Base-by-base conservation (phyloP, 23 tunicate species). In the Halocynthia aurantium region DNA sequence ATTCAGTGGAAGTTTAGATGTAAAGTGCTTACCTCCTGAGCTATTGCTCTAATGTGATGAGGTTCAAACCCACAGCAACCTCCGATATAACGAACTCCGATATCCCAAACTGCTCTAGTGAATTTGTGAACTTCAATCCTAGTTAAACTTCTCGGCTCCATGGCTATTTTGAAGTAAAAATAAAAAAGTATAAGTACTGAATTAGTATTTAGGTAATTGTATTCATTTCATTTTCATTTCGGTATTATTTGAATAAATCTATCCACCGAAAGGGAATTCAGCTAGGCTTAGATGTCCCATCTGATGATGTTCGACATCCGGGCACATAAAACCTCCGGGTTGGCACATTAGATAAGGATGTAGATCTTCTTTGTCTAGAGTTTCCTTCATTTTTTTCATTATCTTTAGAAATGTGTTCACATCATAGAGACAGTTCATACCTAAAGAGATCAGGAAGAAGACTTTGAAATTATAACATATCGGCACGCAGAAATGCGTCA, bases 1-100 rank as follows among this genome's bases (percentile, higher is more conserved):
- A n/a, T n/a, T n/a, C n/a, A n/a, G n/a, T n/a, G n/a, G n/a, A n/a
- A n/a, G n/a, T n/a, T n/a, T n/a, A n/a, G n/a, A n/a, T n/a, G n/a
- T n/a, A n/a, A n/a, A 67, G 62, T 11, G 13, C 4, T 58, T 15
- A 67, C 72, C 72, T 67, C 72, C 21, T 67, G 72, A 11, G 72
- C 72, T 11, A 67, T 67, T 13, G 72, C 72, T 40, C 72, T 40
- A 67, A 67, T 20, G 21, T 67, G 72, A 19, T 67, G 72, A 11
- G 72, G 72, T 67, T 67, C 72, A 67, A 67, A 67, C 11, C 72
- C 72, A 50, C 72, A 67, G 21, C 72, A 67, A 10, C 72, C 72
- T 67, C 72, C 72, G 21, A 67, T 67, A 50, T 67, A 67, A 19
- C 21, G 72, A 12, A 67, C 72, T 40, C 72, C 72, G 2, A 67